Conservation (phyloP, 1,140 invertebrate genomes). For the Glomeris maerens region DNA sequence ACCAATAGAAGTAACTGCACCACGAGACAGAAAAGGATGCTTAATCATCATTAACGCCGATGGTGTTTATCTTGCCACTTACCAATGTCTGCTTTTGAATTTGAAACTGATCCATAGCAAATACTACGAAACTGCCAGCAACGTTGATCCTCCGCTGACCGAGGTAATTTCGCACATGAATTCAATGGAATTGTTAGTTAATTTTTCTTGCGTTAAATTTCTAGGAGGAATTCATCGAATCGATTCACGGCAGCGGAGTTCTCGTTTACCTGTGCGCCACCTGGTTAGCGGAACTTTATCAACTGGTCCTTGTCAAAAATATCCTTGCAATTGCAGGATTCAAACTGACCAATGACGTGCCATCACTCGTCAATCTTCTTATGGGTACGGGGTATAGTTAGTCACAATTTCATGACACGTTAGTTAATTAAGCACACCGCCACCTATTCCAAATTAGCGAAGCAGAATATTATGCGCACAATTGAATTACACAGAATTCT, state of each 20-base stretch:
- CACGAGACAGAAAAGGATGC: too few relatives aligned
- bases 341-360: constrained; percentile 40
- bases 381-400: constrained; percentile 40
- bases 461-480: too few relatives aligned
- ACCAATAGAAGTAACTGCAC: too few relatives aligned
- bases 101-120: constrained; percentile 58
- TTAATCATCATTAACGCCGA: constrained; percentile 93
- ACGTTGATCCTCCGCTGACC: constrained; percentile 36
- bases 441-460: too few relatives aligned
- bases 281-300: constrained; percentile 81
- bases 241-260: constrained; percentile 76
- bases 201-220: constrained; percentile 14
- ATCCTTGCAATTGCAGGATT: constrained; percentile 54
- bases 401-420: not conserved
- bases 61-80: constrained; percentile 81
- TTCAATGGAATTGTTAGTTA: not conserved
- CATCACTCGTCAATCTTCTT: constrained; percentile 56
- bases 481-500: too few relatives aligned
- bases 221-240: constrained; percentile 74
- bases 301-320: constrained; percentile 61
- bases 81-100: constrained; percentile 65
- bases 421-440: not conserved
- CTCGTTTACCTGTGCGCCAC: constrained; percentile 77
- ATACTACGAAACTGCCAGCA: constrained; percentile 52
- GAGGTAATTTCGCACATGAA: too few relatives aligned